Base-by-base conservation (phyloP, 2,113 vertebrate species). In the Vicugna pacos region DNA sequence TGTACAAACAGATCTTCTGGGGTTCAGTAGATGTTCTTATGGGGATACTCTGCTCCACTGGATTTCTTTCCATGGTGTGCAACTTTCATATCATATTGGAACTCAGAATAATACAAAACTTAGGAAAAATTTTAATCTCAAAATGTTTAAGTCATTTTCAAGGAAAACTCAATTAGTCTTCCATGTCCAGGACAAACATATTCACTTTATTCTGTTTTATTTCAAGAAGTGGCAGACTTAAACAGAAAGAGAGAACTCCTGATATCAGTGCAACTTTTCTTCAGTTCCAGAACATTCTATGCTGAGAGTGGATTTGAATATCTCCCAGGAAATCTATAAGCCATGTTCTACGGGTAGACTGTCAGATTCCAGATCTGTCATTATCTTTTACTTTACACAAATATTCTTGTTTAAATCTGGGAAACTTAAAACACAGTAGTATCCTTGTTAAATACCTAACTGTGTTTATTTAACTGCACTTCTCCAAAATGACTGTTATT, bases 1-100 rank as follows among this genome's bases (percentile, higher is more conserved):
- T 96, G 95, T 2, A 97, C 88, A 98, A 98, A 98, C 94, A 97
- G 93, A 98, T 98, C 95, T 76, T 98, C 96, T 96, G 87, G 97
- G 94, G 90, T 83, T 92, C 3, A 8, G 94, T 38, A 93, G 77
- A 91, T 97, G 75, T 93, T 97, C 96, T 96, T 94, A 97, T 72
- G 88, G 77, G 77, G 97, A 97, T 60, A 94, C 97, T 98, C 93
- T 98, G 96, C 96, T 98, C 85, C 85, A 80, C 95, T 98, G 97
- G 24, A 54, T 97, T 98, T 93, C 69, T 50, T 92, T 87, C 93
- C 90, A 89, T 82, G 89, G 58, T 94, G 86, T 96, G 26, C 89
- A 95, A 96, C 80, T 97, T 98, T 98, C 94, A 95, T 77, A 83
- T 93, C 93, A 54, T 26, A 92, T 4, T 64, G 69, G 81, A 98